Evolutionary conservation across 2,797 vertebrate species (phyloP).

Genomic region (Dallia pectoralis): DNA sequence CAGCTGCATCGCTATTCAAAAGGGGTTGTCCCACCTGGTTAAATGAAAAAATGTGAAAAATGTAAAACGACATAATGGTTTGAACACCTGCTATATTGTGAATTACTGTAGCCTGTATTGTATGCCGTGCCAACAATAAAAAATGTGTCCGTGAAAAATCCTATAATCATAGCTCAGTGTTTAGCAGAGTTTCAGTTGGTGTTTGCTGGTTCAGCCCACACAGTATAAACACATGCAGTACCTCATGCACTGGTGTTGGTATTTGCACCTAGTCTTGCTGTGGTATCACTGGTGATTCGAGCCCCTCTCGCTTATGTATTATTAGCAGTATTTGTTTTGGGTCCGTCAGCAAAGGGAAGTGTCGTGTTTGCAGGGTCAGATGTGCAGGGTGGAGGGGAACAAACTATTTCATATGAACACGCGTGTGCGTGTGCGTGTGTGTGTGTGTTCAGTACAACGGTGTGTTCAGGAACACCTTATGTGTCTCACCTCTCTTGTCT

Average conservation of each 20-base stretch:
- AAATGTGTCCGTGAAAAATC: too few relatives aligned
- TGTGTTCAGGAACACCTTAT: background rate
- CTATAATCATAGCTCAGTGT: background rate
- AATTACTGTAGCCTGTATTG: too few relatives aligned
- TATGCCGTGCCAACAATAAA: too few relatives aligned
- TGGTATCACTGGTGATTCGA: constrained; percentile 51
- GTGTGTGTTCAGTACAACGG: background rate
- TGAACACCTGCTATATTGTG: too few relatives aligned
- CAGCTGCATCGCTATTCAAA: too few relatives aligned
- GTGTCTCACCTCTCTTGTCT: constrained; percentile 61
- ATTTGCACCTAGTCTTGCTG: background rate
- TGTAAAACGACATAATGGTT: too few relatives aligned
- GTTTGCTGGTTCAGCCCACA: background rate
- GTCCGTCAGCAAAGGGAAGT: constrained; percentile 59
- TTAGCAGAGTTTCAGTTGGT: background rate
- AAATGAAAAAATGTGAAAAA: too few relatives aligned
- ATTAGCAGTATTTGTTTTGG: constrained; percentile 73
- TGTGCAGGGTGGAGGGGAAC: constrained; percentile 19
- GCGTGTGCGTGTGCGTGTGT: too few relatives aligned
- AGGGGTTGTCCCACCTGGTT: too few relatives aligned
- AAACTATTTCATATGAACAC: background rate
- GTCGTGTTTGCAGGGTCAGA: constrained; percentile 58
- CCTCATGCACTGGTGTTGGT: background rate
- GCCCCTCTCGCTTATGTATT: constrained; percentile 54
- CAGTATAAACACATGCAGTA: background rate